Percentiles rank a stretch among this genome's conserved stretches.
Evolutionary conservation across 1,140 invertebrate species (phyloP).

Genomic region (Drosophila sucinea): DNA sequence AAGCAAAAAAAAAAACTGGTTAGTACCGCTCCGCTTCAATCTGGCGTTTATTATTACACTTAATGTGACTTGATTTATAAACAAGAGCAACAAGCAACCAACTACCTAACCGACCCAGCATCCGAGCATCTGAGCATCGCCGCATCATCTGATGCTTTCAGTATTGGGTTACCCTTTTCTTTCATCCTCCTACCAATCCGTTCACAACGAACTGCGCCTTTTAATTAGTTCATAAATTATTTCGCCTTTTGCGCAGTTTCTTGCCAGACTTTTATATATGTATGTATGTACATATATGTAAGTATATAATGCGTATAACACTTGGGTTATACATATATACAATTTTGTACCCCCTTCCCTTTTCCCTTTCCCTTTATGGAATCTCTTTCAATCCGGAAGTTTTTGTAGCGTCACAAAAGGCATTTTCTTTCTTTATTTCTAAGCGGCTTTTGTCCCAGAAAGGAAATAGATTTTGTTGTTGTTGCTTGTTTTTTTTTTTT

Average conservation of each 20-base stretch:
- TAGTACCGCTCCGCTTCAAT: slow-evolving; percentile 44
- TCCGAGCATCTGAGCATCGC: slow-evolving; percentile 39
- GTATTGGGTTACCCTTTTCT: slow-evolving; percentile 58
- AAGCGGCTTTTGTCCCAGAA: slow-evolving; percentile 74
- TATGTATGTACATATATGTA: neutral
- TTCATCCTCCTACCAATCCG: slow-evolving; percentile 19
- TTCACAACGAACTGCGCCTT: slow-evolving; percentile 40
- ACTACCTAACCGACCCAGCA: slow-evolving; percentile 35
- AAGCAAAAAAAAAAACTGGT: slow-evolving; percentile 41
- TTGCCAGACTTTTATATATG: neutral
- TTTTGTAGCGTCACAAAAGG: slow-evolving; percentile 59
- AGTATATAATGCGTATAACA: neutral
- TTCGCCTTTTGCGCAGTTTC: slow-evolving; percentile 43
- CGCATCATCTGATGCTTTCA: neutral
- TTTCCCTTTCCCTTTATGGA: slow-evolving; percentile 19
- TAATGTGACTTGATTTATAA: slow-evolving; percentile 82
- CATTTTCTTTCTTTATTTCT: slow-evolving; percentile 41
- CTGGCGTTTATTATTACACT: slow-evolving; percentile 77
- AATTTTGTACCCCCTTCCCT: slow-evolving; percentile 20
- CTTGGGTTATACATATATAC: slow-evolving; percentile 23
- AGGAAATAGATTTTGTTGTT: slow-evolving; percentile 60
- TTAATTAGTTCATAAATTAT: slow-evolving; percentile 67
- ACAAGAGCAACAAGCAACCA: slow-evolving; percentile 53
- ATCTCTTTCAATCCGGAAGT: slow-evolving; percentile 70
- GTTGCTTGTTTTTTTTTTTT: slow-evolving; percentile 37